A percentile compares a stretch with the other conserved stretches of the same genome.
phyloP scores from a whole-genome alignment of 2,113 vertebrate genomes.

The Sorex araneus region DNA sequence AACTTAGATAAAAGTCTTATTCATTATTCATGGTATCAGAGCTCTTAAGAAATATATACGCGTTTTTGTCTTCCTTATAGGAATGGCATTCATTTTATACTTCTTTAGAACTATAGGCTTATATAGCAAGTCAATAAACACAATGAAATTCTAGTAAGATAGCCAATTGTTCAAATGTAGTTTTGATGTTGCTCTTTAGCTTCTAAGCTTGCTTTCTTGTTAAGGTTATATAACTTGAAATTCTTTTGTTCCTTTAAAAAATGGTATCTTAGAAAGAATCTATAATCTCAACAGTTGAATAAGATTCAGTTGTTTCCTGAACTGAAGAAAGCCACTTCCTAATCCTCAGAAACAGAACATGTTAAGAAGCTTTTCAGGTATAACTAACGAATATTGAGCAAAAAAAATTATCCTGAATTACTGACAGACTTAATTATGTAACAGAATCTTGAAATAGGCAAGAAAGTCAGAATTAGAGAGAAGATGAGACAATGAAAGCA shows the following conservation, averaged over 20 bases:
- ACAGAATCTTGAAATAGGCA: background rate
- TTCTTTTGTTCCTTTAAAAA: background rate
- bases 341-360: background rate
- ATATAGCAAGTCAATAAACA: background rate
- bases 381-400: background rate
- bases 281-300: background rate
- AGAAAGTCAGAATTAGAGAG: background rate
- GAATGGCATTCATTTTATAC: background rate
- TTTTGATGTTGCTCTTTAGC: background rate
- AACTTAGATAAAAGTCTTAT: background rate
- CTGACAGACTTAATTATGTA: background rate
- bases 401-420: background rate
- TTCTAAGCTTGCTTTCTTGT: constrained; percentile 5
- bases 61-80: background rate
- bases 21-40: background rate
- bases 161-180: background rate
- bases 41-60: constrained; percentile 12
- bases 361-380: no score
- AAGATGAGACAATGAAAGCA: background rate
- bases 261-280: background rate
- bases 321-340: background rate
- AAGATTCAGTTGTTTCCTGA: fast-evolving
- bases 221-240: constrained; percentile 8
- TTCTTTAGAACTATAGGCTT: background rate
- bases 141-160: background rate